Evolutionary conservation across 1,140 invertebrate species (phyloP).

Genomic region (Meteorus sp.): DNA sequence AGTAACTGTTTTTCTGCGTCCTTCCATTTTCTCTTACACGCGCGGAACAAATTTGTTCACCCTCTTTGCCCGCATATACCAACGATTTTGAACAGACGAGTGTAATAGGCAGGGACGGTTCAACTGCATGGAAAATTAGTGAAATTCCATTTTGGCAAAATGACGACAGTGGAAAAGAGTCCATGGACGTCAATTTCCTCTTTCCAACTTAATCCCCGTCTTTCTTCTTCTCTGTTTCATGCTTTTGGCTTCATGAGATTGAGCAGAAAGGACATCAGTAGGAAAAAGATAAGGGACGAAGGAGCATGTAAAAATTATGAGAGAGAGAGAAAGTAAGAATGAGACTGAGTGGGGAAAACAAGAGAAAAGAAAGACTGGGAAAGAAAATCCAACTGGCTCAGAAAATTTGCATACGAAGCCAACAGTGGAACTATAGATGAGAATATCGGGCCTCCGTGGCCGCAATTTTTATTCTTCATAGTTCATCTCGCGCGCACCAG

Average conservation of each 20-base stretch:
- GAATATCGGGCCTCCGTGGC: background rate
- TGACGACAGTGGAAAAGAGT: constrained; percentile 1
- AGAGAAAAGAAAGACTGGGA: background rate
- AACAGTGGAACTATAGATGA: background rate
- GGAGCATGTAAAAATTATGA: too few species aligned
- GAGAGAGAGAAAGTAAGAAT: too few species aligned
- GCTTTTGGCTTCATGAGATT: too few species aligned
- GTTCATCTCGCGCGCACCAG: background rate
- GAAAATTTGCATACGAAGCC: constrained; percentile 6
- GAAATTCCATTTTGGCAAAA: constrained; percentile 24
- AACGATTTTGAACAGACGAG: constrained; percentile 9
- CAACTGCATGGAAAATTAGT: constrained; percentile 31
- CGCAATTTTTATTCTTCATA: background rate
- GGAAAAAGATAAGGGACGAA: background rate
- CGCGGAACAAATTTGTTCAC: constrained; percentile 4
- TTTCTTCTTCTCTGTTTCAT: background rate
- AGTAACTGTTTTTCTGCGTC: too few species aligned
- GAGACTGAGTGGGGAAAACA: background rate
- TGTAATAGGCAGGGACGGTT: constrained; percentile 27
- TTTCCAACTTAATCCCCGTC: background rate
- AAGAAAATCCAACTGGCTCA: background rate
- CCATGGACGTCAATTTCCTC: background rate
- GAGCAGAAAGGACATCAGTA: background rate
- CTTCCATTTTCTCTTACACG: too few species aligned
- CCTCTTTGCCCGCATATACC: background rate